Evolutionary conservation across 1,140 invertebrate species (phyloP), one percentile per base, ranked within the genome.

Genomic region (Nebria ingens): DNA sequence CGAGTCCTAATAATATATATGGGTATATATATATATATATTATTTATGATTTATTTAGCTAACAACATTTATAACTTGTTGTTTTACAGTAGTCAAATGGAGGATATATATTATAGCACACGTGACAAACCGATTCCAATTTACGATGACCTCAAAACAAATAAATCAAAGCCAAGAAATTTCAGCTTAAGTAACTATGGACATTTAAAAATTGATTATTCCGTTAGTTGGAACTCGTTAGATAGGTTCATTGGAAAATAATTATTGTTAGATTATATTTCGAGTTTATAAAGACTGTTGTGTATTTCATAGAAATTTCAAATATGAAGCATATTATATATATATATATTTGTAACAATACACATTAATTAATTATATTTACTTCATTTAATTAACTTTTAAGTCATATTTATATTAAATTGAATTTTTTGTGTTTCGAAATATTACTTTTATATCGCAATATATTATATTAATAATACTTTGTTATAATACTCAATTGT

Each of bases 131-230:
- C 63, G 40, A 53, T 64, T 19, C 66, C 66, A 21, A 66, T 67
- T 17, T 66, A 68, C 53, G 64, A 68, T 51, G 62, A 64, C 22
- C 58, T 64, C 9, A 54, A 56, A 54, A 50, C 55, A 19, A 58
- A 55, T 51, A 54, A 25, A 34, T 13, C 42, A 19, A 61, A 64
- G 49, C 76, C 76, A 2, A 68, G 74, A 29, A 79, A 79, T 65
- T 79, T 83, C 62, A 78, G 79, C 22, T 67, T 85, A 9, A 85
- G 79, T 34, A 77, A 77, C 20, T 83, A 85, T 57, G 85, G 85
- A 20, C 82, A 86, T 61, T 70, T 86, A 13, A 82, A 84, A 68
- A 86, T 87, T 56, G 85, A 87, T 68, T 86, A 87, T 63, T 83
- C 82, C 1, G 80, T 76, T 62, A 86, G 81, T 65, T 86, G 85